These are phyloP conservation scores for Dynastes hyllus DNA, from an alignment of 2,888 invertebrate genomes.

Conservation along the genomic window DNA sequence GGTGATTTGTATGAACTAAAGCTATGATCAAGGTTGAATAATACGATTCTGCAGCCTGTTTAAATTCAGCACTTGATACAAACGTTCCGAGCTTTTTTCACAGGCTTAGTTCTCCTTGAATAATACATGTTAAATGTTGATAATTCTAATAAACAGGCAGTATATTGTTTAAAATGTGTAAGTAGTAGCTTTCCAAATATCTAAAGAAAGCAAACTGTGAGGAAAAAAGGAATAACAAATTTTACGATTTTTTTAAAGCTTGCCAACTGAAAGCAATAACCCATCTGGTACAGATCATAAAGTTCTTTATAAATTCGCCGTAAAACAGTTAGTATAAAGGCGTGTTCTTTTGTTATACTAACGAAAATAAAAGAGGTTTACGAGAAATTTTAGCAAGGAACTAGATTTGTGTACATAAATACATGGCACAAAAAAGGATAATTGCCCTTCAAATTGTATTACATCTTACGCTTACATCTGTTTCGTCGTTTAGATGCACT, in stretches of 20 bases:
- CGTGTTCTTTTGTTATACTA: conserved; percentile 14
- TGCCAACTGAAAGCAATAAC: background rate
- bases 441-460: too few species aligned
- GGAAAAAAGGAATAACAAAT: background rate
- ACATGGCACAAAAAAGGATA: too few species aligned
- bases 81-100: too few species aligned
- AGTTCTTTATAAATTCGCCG: conserved; percentile 20
- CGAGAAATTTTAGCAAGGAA: background rate
- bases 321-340: conserved; percentile 8
- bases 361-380: background rate
- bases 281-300: conserved; percentile 32
- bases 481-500: conserved; percentile 58
- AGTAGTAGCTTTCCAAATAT: too few species aligned
- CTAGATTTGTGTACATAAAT: background rate
- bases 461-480: conserved; percentile 51
- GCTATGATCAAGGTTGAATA: too few species aligned
- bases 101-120: too few species aligned
- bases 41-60: too few species aligned
- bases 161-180: too few species aligned
- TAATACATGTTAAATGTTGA: too few species aligned
- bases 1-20: too few species aligned
- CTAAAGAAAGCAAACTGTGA: background rate
- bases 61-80: too few species aligned
- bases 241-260: conserved; percentile 10
- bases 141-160: too few species aligned